phyloP scores from a whole-genome alignment of 2,797 vertebrate species.

The Danio choprae region DNA sequence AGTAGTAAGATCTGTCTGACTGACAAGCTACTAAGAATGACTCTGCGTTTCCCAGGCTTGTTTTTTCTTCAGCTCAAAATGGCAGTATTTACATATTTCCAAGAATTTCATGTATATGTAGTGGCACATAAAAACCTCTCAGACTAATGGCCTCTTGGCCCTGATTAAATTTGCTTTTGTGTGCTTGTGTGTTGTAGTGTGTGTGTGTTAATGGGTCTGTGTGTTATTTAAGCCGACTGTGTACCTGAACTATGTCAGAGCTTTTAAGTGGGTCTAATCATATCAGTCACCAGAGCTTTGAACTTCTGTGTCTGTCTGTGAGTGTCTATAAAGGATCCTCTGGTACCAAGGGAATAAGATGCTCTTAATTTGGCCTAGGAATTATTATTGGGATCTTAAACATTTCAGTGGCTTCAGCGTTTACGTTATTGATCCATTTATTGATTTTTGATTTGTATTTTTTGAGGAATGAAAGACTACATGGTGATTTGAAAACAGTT shows the following conservation, averaged over 20 bases:
- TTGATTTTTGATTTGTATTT: neutral
- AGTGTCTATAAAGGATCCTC: neutral
- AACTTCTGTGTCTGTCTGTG: constrained; percentile 20
- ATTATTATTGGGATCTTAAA: neutral
- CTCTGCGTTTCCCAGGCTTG: neutral
- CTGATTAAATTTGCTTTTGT: neutral
- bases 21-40: constrained; percentile 13
- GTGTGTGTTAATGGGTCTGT: constrained; percentile 8
- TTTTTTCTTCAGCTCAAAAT: neutral
- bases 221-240: constrained; percentile 17
- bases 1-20: constrained; percentile 17
- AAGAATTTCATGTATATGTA: constrained; percentile 12
- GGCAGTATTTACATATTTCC: neutral
- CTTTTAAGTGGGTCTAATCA: constrained; percentile 16
- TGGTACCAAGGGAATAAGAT: neutral
- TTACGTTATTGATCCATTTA: neutral
- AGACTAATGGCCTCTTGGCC: constrained; percentile 1
- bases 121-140: constrained; percentile 12
- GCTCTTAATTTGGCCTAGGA: neutral
- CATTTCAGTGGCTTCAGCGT: neutral
- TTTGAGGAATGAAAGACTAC: neutral
- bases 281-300: constrained; percentile 15
- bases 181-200: neutral
- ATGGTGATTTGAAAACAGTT: neutral
- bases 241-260: constrained; percentile 16